Conservation (phyloP, 2,113 vertebrate genomes). For the Nicator chloris region DNA sequence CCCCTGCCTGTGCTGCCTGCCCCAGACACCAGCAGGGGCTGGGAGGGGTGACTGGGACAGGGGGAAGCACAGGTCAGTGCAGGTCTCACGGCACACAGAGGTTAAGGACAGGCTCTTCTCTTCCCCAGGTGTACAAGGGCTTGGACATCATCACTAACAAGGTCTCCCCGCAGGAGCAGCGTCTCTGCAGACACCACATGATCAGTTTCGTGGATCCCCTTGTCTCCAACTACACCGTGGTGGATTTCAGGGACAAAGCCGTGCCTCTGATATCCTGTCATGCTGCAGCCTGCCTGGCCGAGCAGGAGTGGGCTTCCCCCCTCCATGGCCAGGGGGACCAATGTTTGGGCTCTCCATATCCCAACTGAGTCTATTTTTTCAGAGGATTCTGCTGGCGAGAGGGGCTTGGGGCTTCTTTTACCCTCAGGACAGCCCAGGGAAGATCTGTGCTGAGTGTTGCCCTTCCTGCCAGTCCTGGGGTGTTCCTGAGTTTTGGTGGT, state of each 20-base stretch:
- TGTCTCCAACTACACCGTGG: conserved; percentile 86
- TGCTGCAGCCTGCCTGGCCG: not conserved
- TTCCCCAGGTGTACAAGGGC: conserved; percentile 88
- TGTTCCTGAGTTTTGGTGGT: not conserved
- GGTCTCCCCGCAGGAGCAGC: conserved; percentile 82
- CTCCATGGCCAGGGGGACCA: not conserved
- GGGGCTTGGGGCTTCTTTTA: not conserved
- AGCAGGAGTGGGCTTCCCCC: not conserved
- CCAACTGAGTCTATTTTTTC: not conserved
- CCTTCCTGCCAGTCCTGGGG: not conserved
- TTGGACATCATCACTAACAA: conserved; percentile 98
- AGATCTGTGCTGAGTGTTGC: not conserved
- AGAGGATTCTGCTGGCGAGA: not conserved
- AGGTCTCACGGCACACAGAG: not conserved
- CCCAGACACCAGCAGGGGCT: not conserved
- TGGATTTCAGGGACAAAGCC: conserved; percentile 94
- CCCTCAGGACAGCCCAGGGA: not conserved
- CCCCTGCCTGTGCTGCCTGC: not conserved
- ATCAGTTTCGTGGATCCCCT: conserved; percentile 95
- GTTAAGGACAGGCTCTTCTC: not conserved
- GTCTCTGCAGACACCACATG: conserved; percentile 93
- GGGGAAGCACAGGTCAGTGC: not conserved
- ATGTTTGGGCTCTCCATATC: not conserved
- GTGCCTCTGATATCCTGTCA: conserved; percentile 89
- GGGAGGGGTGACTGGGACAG: not conserved